phyloP scores from a whole-genome alignment of 2,888 invertebrate species.

The Lamproptera curius region DNA sequence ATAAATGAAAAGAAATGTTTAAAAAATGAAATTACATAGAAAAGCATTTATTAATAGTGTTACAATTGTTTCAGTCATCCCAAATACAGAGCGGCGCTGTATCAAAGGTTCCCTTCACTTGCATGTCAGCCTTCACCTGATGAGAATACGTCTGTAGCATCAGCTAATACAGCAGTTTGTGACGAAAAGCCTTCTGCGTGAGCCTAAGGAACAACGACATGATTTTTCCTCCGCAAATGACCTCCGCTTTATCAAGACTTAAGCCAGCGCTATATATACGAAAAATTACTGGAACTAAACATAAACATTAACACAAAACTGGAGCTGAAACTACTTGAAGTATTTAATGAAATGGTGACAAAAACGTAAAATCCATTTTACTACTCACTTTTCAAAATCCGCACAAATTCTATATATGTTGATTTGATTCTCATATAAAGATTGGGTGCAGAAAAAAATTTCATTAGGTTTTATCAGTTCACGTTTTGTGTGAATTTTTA shows the following conservation, averaged over 20 bases:
- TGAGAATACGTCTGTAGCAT: slow-evolving; percentile 81
- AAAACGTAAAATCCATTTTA: not conserved
- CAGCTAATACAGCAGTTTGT: slow-evolving; percentile 82
- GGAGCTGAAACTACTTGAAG: not conserved
- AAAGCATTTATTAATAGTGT: no score
- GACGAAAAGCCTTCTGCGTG: slow-evolving; percentile 82
- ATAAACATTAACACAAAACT: not conserved
- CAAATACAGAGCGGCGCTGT: slow-evolving; percentile 86
- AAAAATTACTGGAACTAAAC: not conserved
- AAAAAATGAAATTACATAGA: no score
- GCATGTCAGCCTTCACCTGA: slow-evolving; percentile 80
- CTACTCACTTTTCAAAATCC: not conserved
- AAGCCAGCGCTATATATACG: not conserved
- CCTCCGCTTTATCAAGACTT: slow-evolving; percentile 9
- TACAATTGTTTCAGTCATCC: slow-evolving; percentile 82
- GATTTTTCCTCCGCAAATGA: slow-evolving; percentile 10
- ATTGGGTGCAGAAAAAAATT: not conserved
- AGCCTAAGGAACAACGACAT: slow-evolving; percentile 49
- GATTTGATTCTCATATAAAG: not conserved
- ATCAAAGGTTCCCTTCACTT: slow-evolving; percentile 87
- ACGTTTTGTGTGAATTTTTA: slow-evolving; percentile 62
- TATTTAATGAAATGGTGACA: not conserved
- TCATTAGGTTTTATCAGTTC: slow-evolving; percentile 33
- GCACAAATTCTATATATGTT: not conserved
- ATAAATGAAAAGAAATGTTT: no score